phyloP scores from a whole-genome alignment of 1,140 invertebrate genomes.

The Drosophila tsacasi region DNA sequence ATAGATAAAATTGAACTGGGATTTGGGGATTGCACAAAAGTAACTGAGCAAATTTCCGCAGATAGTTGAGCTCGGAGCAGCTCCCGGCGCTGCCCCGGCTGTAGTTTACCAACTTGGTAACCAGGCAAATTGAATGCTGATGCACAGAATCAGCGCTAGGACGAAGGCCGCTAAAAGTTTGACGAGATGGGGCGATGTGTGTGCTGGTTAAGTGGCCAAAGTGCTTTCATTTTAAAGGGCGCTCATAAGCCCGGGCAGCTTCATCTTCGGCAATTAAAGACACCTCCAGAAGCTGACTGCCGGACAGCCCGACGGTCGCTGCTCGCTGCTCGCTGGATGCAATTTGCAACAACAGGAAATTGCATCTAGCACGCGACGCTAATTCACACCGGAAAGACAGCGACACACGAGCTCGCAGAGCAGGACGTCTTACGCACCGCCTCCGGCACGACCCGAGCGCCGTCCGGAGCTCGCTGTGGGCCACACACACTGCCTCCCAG shows the following conservation, averaged over 20 bases:
- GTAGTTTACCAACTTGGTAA: conserved; percentile 39
- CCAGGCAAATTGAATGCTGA: conserved; percentile 74
- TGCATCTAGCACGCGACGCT: conserved; percentile 73
- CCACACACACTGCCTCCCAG: conserved; percentile 7
- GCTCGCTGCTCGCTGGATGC: conserved; percentile 19
- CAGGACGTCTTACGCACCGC: conserved; percentile 61
- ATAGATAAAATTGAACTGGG: conserved; percentile 84
- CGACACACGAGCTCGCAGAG: conserved; percentile 43
- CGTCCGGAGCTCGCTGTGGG: conserved; percentile 15
- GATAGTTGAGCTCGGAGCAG: conserved; percentile 66
- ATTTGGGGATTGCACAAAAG: conserved; percentile 82
- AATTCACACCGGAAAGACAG: conserved; percentile 72
- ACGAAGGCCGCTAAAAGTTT: conserved; percentile 40
- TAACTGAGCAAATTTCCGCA: conserved; percentile 83
- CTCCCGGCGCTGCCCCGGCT: conserved; percentile 3
- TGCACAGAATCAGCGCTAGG: conserved; percentile 37
- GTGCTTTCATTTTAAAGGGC: conserved; percentile 52
- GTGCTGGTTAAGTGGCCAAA: conserved; percentile 49
- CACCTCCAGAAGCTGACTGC: conserved; percentile 27
- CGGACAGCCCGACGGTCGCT: not conserved
- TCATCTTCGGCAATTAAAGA: conserved; percentile 63
- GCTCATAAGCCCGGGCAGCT: conserved; percentile 40
- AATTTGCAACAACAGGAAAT: conserved; percentile 77
- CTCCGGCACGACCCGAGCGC: conserved; percentile 14
- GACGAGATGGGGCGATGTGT: conserved; percentile 31